Base-by-base conservation (phyloP, 2,113 vertebrate genomes). In the Aix galericulata region DNA sequence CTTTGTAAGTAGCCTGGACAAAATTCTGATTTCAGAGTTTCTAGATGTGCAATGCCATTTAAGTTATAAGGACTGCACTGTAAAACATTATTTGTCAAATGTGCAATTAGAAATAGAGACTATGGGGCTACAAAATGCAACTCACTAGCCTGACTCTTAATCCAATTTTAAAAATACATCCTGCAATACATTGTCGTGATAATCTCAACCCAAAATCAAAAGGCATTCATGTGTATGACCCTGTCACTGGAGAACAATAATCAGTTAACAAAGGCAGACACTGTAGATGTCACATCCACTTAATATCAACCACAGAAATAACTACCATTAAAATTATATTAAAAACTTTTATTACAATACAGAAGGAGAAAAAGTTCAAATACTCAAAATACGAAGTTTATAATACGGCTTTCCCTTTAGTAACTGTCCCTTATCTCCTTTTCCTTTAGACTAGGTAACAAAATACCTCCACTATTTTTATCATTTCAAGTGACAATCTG, bases 161-260 rank as follows among this genome's bases (percentile, higher is more conserved):
- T 88, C 60, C 60, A 79, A 38, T 92, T 91, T 86, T 44, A 60
- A 95, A 90, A 93, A 53, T 80, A 93, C 58, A 72, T n/a, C 46
- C 38, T 32, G 25, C 38, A 92, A 71, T n/a, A 32, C 63, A 66
- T 4, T 55, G 63, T 20, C 89, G 71, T 88, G 82, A 79, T 88
- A 91, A 88, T 85, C 71, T 89, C 62, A 93, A 79, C 64, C 40
- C 42, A 84, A 87, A 67, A 42, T 64, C 69, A 89, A 75, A 96
- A 93, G 67, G 71, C 71, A 87, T 72, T 68, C 56, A 20, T 8
- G 34, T 85, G 75, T 85, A 31, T 31, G 52, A 56, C 56, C 17
- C 58, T 64, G 29, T 64, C 44, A 68, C 82, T 52, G 67, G 44
- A 85, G 53, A 88, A 53, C 44, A 89, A 40, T 15, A 72, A 84